Evolutionary conservation across 2,888 invertebrate genomes (phyloP), one percentile per base, ranked within the genome.

Genomic region (Ophonus ardosiacus): DNA sequence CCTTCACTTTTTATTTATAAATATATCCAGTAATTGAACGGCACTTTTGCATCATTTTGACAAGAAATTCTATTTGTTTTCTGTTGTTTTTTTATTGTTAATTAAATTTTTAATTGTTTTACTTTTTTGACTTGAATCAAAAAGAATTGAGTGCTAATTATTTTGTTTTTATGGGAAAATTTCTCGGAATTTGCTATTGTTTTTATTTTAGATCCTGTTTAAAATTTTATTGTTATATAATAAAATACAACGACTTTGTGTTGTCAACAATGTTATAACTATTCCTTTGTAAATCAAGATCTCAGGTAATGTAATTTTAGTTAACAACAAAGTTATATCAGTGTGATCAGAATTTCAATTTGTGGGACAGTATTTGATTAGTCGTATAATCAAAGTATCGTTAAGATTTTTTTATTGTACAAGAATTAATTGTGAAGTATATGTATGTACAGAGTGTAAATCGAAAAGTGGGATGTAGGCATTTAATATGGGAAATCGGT

Each of bases 31-130:
- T 0, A 59, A 59, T 59, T 17, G 17, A 59, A 59, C 15, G 59
- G 17, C 5, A 59, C 43, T 59, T 59, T 59, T 59, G 59, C 59
- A 59, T 59, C 15, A 59, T 15, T 17, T 17, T 51, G 43, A 59
- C 15, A 59, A 17, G 59, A 59, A 59, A 59, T 59, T 17, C 17
- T 59, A 59, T 59, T 51, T 51, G 43, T 10, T 51, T 51, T 51
- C 43, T 59, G 18, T 17, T n/a, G n/a, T 17, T 59, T 59, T 56
- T 59, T 15, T 17, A 15, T 17, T 7, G 17, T 59, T 59, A 59
- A 59, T 59, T 59, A 59, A 59, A 59, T 59, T 59, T 59, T 59
- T 59, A 59, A 59, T 59, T 59, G 17, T 59, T 59, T 59, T 15
- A 59, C 15, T 17, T 15, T 59, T 59, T 59, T 59, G 15, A 17